Conservation (phyloP, 2,888 invertebrate genomes). For the Pterobdella sp. region DNA sequence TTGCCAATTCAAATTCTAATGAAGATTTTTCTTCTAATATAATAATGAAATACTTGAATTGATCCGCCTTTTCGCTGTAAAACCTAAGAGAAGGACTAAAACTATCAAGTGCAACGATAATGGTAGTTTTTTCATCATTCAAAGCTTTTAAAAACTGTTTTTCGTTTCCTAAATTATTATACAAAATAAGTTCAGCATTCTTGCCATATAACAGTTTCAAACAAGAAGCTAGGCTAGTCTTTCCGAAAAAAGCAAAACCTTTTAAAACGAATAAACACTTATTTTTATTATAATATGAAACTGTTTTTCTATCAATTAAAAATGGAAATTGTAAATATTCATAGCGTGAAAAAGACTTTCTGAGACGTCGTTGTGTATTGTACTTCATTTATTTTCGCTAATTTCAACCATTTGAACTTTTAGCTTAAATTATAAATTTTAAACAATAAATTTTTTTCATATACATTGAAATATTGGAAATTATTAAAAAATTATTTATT, state of each 20-base stretch:
- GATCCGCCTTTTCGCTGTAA: background rate
- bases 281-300: background rate
- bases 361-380: background rate
- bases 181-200: background rate
- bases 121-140: background rate
- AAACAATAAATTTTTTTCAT: too few relatives aligned
- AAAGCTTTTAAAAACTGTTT: background rate
- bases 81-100: background rate
- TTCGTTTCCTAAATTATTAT: background rate
- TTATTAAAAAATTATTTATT: background rate
- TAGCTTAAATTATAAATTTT: too few relatives aligned
- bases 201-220: background rate
- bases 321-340: background rate
- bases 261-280: background rate
- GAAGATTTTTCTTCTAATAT: background rate
- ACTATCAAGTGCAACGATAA: background rate
- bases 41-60: background rate
- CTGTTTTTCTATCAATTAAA: background rate
- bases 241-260: background rate
- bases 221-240: background rate
- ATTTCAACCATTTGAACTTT: too few relatives aligned
- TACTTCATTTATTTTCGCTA: background rate
- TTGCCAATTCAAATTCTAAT: too few relatives aligned
- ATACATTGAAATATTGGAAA: background rate
- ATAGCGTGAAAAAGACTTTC: background rate